phyloP scores from a whole-genome alignment of 2,797 vertebrate genomes.

The Enteromius anoplus region DNA sequence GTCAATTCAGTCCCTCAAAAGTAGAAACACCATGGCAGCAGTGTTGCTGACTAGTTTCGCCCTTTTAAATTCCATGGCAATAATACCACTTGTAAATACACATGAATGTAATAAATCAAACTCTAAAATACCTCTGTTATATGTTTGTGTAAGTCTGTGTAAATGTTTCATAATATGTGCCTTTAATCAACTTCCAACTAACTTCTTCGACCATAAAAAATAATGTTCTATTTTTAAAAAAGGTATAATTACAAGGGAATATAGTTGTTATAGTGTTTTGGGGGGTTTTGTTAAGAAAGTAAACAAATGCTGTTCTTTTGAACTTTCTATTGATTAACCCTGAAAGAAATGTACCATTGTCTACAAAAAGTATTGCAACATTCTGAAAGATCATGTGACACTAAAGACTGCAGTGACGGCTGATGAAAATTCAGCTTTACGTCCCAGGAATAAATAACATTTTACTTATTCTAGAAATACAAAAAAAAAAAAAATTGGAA shows the following conservation, averaged over 20 bases:
- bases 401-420: neutral
- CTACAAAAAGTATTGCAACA: neutral
- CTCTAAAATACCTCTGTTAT: no score
- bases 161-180: neutral
- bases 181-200: neutral
- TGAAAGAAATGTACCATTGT: neutral
- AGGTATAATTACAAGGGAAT: neutral
- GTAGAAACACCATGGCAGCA: neutral
- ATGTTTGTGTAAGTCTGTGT: neutral
- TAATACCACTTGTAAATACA: neutral
- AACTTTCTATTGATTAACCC: neutral
- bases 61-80: neutral
- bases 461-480: neutral
- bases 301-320: constrained; percentile 6
- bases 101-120: neutral
- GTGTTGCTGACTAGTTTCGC: neutral
- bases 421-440: neutral
- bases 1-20: neutral
- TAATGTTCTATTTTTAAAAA: neutral
- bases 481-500: neutral
- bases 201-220: neutral
- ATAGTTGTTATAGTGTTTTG: no score
- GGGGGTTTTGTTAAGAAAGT: no score
- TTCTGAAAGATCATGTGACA: neutral
- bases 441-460: neutral